Evolutionary conservation across 2,888 invertebrate species (phyloP), one percentile per base, ranked within the genome.

Genomic region (Agapetus fuscipes): DNA sequence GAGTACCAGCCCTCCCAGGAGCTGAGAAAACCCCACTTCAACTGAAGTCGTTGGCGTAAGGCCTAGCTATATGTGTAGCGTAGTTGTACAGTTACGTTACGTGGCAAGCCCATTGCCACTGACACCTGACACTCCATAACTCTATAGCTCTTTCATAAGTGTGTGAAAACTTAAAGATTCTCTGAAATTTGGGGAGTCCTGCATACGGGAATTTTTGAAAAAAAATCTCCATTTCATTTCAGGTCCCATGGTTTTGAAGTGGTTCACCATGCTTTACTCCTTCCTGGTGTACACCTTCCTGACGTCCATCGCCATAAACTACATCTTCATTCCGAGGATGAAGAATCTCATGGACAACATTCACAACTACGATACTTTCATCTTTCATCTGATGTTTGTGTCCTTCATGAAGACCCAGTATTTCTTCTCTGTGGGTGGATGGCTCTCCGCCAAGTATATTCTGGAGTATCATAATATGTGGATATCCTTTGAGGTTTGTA

Each of bases 401-500:
- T 43, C 43, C 10, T 46, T 43, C 29, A 35, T 27, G 11, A 46
- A 46, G 33, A 37, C 36, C 6, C 46, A 46, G 25, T 46, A 31
- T 25, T 46, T 46, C 25, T 38, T 24, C 17, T 30, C 40, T 2
- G 27, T 46, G n/a, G 40, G 37, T 7, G 46, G 46, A 12, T 46
- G 46, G 46, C 11, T 43, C 2, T 32, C 46, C 3, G 34, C 35
- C 3, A 34, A 39, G 13, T 24, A 36, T 3, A 34, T 46, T 26
- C 30, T 33, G 4, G 10, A 13, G 9, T 43, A 43, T 25, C 37
- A 41, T 32, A 37, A 43, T 16, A 29, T 29, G 17, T 46, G 46
- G 46, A 40, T 29, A n/a, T 20, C 30, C 25, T 46, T 41, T 41
- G 46, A 46, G 35, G 46, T 46, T 6, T 10, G 17, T 30, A 28